Evolutionary conservation across 2,888 invertebrate genomes (phyloP).

Genomic region (Diachrysia chrysitis): DNA sequence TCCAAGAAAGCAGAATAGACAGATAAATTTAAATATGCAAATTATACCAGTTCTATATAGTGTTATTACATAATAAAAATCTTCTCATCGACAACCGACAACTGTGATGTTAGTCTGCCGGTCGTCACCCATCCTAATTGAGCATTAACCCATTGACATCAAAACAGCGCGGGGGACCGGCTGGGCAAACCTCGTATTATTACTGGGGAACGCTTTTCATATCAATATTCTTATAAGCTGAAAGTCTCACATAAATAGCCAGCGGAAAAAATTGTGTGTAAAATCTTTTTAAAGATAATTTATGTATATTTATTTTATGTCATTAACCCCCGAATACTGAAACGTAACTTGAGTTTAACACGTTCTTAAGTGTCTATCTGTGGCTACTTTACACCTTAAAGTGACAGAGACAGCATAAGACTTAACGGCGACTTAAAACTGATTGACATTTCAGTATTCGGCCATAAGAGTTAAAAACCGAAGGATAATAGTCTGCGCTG

Average conservation of each 20-base stretch:
- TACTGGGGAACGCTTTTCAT: conserved; percentile 4
- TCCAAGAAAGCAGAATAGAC: conserved; percentile 12
- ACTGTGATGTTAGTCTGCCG: conserved; percentile 34
- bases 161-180: conserved; percentile 63
- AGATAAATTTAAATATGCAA: conserved; percentile 9
- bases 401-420: no score
- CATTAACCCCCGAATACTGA: no score
- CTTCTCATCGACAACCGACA: conserved; percentile 20
- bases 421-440: no score
- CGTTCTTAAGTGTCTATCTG: no score
- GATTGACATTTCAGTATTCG: no score
- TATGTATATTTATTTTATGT: no score
- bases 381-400: no score
- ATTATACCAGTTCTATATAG: conserved; percentile 26
- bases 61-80: conserved; percentile 14
- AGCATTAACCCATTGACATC: conserved; percentile 74
- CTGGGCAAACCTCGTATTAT: conserved; percentile 33
- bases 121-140: conserved; percentile 67
- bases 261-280: no score
- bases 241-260: neutral
- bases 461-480: no score
- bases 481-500: neutral
- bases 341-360: no score
- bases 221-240: neutral
- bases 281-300: no score